These are phyloP conservation scores for Diachasmimorpha longicaudata DNA, from an alignment of 1,140 invertebrate species.

Conservation along the genomic window DNA sequence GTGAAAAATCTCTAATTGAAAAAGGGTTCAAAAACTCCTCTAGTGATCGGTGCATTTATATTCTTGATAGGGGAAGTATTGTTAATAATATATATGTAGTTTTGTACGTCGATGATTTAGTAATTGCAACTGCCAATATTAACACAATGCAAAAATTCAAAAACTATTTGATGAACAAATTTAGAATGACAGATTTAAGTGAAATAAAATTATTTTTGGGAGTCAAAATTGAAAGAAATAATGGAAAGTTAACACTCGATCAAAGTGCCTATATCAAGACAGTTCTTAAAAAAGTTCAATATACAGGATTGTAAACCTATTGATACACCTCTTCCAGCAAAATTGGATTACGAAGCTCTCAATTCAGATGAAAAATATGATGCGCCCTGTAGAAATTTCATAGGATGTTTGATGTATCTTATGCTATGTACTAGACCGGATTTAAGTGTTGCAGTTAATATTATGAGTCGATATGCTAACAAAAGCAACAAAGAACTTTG, in stretches of 20 bases:
- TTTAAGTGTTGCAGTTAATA: conserved; percentile 15
- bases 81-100: conserved; percentile 32
- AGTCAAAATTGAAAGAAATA: conserved; percentile 25
- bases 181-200: conserved; percentile 26
- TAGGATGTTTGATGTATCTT: conserved; percentile 16
- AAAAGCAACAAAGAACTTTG: conserved; percentile 26
- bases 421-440: conserved; percentile 26
- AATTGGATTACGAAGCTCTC: conserved; percentile 21
- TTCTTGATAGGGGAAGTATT: not conserved
- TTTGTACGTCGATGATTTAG: conserved; percentile 29
- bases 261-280: conserved; percentile 17
- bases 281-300: conserved; percentile 25
- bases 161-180: conserved; percentile 15
- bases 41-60: conserved; percentile 26
- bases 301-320: conserved; percentile 26
- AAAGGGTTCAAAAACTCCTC: conserved; percentile 15
- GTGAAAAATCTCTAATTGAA: conserved; percentile 11
- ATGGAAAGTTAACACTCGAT: conserved; percentile 4
- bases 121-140: not conserved
- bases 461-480: conserved; percentile 14
- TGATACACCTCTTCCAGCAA: conserved; percentile 14
- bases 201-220: conserved; percentile 32
- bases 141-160: conserved; percentile 15
- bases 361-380: too few relatives aligned
- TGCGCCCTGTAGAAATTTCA: conserved; percentile 19